Conservation (phyloP, 2,113 vertebrate genomes). For the Heterotilapia buettikoferi region DNA sequence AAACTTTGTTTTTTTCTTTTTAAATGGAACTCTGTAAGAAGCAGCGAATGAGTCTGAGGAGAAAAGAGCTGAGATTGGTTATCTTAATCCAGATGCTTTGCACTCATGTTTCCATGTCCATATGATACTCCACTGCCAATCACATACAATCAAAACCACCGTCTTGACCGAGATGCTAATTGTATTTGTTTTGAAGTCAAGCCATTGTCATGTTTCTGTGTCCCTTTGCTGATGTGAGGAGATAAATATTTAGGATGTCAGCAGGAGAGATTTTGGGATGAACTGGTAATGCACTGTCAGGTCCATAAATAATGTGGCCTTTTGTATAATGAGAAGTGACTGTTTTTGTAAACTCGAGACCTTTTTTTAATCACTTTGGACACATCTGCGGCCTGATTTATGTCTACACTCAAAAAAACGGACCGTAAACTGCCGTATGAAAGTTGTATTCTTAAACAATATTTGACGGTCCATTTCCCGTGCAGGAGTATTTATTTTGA, state of each 20-base stretch:
- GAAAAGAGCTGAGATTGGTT: not conserved
- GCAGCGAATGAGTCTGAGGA: not conserved
- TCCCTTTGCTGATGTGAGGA: not conserved
- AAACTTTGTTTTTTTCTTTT: not conserved
- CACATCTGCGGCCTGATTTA: not conserved
- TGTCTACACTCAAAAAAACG: not conserved
- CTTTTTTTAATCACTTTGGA: not conserved
- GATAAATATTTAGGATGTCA: not conserved
- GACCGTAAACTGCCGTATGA: not conserved
- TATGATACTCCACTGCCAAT: not conserved
- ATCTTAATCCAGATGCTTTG: not conserved
- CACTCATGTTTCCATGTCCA: not conserved
- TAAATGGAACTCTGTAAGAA: not conserved
- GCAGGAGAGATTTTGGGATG: not conserved
- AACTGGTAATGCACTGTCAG: not conserved
- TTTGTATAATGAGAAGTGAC: not conserved
- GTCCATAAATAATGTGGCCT: not conserved
- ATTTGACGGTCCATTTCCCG: not conserved
- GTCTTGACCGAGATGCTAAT: constrained; percentile 12
- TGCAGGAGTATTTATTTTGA: not conserved
- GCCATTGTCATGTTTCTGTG: not conserved
- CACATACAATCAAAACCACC: not conserved
- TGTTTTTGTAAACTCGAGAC: not conserved
- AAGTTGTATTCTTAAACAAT: not conserved
- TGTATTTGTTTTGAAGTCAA: constrained; percentile 22